These are phyloP conservation scores for Zaprionus ornatus DNA, from an alignment of 1,140 invertebrate species.

Conservation along the genomic window DNA sequence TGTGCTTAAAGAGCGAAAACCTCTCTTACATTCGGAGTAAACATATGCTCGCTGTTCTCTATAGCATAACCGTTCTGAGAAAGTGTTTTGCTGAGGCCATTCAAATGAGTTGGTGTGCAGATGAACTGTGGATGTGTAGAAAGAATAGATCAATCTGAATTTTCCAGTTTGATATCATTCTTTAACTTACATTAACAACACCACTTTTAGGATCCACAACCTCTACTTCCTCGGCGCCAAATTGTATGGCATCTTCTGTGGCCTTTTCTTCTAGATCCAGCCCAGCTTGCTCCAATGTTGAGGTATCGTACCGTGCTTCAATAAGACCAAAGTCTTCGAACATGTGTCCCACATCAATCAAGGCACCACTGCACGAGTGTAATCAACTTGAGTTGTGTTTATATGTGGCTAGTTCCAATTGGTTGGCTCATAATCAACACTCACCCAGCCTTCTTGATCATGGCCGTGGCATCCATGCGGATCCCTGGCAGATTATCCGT, in stretches of 20 bases:
- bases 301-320: conserved; percentile 75
- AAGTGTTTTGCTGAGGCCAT: conserved; percentile 38
- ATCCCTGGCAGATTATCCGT: conserved; percentile 68
- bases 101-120: conserved; percentile 50
- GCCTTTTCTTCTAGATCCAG: conserved; percentile 84
- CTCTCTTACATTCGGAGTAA: conserved; percentile 51
- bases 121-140: conserved; percentile 41
- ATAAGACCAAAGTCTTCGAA: conserved; percentile 86
- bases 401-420: not conserved
- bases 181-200: conserved; percentile 80
- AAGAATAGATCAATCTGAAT: not conserved
- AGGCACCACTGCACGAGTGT: conserved; percentile 47
- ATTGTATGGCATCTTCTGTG: conserved; percentile 87
- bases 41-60: conserved; percentile 62
- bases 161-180: not conserved
- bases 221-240: conserved; percentile 87
- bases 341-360: conserved; percentile 76
- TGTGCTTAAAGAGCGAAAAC: not conserved
- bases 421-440: not conserved
- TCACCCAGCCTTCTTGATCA: conserved; percentile 85
- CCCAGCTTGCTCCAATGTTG: conserved; percentile 23
- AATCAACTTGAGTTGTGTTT: conserved; percentile 7
- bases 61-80: conserved; percentile 47
- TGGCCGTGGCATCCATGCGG: conserved; percentile 80
- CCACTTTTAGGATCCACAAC: conserved; percentile 82